Evolutionary conservation across 2,888 invertebrate species (phyloP), one percentile per base, ranked within the genome.

Genomic region (Aleiodes alternator): DNA sequence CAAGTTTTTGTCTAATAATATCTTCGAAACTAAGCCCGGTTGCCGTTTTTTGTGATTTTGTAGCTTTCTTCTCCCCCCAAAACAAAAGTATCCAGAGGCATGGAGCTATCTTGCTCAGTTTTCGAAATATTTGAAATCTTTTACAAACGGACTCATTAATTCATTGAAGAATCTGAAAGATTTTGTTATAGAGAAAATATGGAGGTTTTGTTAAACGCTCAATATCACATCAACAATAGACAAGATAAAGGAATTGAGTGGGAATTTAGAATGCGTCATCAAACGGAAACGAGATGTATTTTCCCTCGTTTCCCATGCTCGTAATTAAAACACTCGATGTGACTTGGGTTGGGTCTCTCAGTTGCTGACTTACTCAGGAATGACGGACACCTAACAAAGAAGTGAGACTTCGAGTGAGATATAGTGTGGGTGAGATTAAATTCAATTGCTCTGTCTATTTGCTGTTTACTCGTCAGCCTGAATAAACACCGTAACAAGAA

Each of bases 241-340:
- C n/a, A n/a, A 14, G 59, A n/a, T 34, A 31, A n/a, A 59, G 16
- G 14, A 43, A 61, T 61, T 38, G 14, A 61, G 38, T 8, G 38
- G 16, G 43, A 61, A n/a, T 38, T 61, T 38, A 16, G 43, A 43
- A 43, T 61, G 61, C 38, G 14, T 43, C 43, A 14, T 31, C 3
- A 9, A 31, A 38, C 11, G 31, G 61, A 0, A 43, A 43, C 61
- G 38, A 38, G 38, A 61, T 61, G 43, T 43, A 43, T 38, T 38
- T 16, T 16, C 61, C 61, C 14, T 14, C 61, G 38, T 16, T 61
- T 61, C 38, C 61, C 61, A 61, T 16, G 43, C 61, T 61, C 34
- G 14, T 61, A 61, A 61, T 61, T 61, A 61, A 61, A 61, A 38
- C 43, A 43, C n/a, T 61, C 43, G 61, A 61, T 16, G 61, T 61